Conservation (phyloP, 1,140 invertebrate genomes). For the Eupristina koningsbergeri region DNA sequence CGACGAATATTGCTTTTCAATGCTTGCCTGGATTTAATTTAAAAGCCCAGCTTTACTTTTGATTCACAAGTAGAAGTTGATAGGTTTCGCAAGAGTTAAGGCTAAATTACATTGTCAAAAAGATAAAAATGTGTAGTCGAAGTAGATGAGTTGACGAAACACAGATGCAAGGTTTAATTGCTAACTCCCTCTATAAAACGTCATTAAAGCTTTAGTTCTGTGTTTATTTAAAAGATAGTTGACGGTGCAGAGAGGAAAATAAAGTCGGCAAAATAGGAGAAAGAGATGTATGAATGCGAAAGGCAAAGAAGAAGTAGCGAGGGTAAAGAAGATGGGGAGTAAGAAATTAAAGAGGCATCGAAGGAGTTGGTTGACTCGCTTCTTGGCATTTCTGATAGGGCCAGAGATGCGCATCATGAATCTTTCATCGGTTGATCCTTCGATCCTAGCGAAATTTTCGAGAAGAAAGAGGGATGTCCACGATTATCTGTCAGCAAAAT, state of each 20-base stretch:
- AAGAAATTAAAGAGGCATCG: constrained; percentile 32
- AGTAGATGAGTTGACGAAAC: too few species aligned
- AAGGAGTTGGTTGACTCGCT: neutral
- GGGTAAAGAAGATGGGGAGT: neutral
- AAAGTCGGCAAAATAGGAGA: neutral
- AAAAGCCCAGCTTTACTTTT: too few species aligned
- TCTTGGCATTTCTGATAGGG: constrained; percentile 43
- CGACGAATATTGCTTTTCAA: too few species aligned
- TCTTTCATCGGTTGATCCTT: constrained; percentile 47
- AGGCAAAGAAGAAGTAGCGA: neutral
- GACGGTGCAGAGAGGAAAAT: neutral
- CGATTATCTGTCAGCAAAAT: constrained; percentile 47
- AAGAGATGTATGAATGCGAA: constrained; percentile 6
- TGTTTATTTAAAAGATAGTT: too few species aligned
- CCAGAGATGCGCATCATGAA: constrained; percentile 48
- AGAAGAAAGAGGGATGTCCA: constrained; percentile 47
- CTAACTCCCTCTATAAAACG: too few species aligned
- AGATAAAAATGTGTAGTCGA: too few species aligned
- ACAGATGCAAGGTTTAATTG: too few species aligned
- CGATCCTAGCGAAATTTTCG: constrained; percentile 40
- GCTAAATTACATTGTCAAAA: too few species aligned
- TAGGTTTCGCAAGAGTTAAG: too few species aligned
- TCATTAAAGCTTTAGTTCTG: too few species aligned
- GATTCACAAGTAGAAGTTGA: too few species aligned
- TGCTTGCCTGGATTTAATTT: too few species aligned